A percentile compares a stretch with the other conserved stretches of the same genome.
Conservation (phyloP, 2,797 vertebrate genomes). For the Intellagama lesueurii region DNA sequence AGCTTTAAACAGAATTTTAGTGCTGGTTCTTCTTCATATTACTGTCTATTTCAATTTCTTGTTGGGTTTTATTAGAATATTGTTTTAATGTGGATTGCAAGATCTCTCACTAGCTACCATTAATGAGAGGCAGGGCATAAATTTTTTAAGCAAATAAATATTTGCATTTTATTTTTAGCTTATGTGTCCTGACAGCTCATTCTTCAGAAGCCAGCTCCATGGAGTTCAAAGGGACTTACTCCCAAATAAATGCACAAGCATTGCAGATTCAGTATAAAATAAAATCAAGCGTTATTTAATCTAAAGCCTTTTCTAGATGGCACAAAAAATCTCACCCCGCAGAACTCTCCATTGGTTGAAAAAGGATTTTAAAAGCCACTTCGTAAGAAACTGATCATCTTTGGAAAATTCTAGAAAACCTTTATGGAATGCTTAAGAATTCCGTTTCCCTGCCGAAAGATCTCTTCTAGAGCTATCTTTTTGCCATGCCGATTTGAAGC, state of each 20-base stretch:
- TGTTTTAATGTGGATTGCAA: not conserved
- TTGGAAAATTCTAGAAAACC: too few relatives aligned
- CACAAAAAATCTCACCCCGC: too few relatives aligned
- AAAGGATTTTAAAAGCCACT: too few relatives aligned
- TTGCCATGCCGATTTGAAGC: too few relatives aligned
- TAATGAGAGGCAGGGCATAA: not conserved
- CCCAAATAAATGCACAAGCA: not conserved
- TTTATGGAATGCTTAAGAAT: too few relatives aligned
- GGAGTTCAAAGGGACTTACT: not conserved
- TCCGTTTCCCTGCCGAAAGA: too few relatives aligned
- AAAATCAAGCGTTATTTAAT: too few relatives aligned
- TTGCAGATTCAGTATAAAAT: not conserved
- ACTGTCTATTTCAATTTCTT: not conserved
- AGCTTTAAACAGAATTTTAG: not conserved
- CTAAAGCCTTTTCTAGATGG: too few relatives aligned
- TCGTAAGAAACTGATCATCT: too few relatives aligned
- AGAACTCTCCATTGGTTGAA: too few relatives aligned
- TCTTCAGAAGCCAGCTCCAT: not conserved
- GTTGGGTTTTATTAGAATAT: not conserved
- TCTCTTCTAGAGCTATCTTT: too few relatives aligned
- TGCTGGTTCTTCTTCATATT: not conserved
- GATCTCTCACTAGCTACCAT: not conserved
- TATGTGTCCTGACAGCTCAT: not conserved
- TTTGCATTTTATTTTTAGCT: not conserved
- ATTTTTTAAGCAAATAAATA: conserved; percentile 4